Percentiles rank a stretch among this genome's conserved stretches.
Conservation (phyloP, 1,140 invertebrate species). For the Penaeus japonicus region DNA sequence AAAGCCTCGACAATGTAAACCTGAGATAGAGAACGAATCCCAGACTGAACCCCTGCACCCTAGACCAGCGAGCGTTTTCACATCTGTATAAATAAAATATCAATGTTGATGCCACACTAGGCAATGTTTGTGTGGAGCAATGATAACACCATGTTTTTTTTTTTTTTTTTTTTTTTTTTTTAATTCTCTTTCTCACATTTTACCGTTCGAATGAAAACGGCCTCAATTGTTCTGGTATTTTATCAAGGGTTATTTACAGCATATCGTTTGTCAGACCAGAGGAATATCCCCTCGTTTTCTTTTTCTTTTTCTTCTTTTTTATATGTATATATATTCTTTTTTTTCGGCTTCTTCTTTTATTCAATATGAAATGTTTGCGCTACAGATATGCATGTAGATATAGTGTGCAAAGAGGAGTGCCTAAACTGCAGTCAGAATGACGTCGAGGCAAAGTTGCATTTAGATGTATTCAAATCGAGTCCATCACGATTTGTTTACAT, state of each 20-base stretch:
- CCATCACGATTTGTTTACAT: conserved; percentile 48
- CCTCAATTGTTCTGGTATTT: not conserved
- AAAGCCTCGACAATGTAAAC: not conserved
- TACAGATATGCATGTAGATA: conserved; percentile 21
- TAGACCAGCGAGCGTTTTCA: conserved; percentile 30
- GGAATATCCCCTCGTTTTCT: too few species aligned
- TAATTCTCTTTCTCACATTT: conserved; percentile 1
- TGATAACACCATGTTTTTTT: conserved; percentile 30
- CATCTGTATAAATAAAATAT: conserved; percentile 55
- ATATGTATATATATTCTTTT: conserved; percentile 13
- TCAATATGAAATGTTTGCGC: conserved; percentile 29
- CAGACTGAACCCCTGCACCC: not conserved
- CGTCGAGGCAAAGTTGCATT: conserved; percentile 32
- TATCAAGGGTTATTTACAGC: not conserved
- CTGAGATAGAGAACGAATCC: not conserved
- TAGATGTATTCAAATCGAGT: conserved; percentile 44
- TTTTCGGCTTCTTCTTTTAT: not conserved
- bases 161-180: conserved; percentile 13
- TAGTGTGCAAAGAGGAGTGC: not conserved
- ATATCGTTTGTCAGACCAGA: not conserved
- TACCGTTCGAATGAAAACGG: not conserved
- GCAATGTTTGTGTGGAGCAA: conserved; percentile 46
- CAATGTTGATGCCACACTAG: conserved; percentile 45
- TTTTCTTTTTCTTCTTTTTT: not conserved
- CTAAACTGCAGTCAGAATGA: conserved; percentile 23